Base-by-base conservation (phyloP, 2,888 invertebrate species). In the Megamerina dolium region DNA sequence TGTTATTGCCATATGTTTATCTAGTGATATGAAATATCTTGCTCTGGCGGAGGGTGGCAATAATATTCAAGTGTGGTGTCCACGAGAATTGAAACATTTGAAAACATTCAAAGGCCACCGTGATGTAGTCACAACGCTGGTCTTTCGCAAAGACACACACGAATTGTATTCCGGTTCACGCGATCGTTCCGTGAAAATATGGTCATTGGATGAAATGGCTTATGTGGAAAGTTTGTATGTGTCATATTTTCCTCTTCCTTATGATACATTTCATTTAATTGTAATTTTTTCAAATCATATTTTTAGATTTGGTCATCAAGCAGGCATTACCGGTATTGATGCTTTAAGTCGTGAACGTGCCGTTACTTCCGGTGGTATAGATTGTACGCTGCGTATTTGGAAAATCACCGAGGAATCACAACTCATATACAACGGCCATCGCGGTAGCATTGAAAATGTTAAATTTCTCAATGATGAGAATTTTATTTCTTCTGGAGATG, bases 371-470 rank as follows among this genome's bases (percentile, higher is more conserved):
- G 96, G 97, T 13, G 93, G 95, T 4, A 77, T 85, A 48, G 97
- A 99, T 64, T 79, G 82, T 30, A 80, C 88, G 2, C 73, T 95
- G 14, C 77, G 96, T 55, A 80, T 99, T 56, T 99, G 97, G 96
- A 97, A 99, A 71, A 87, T 99, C 44, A 82, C 86, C 2, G 96
- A 97, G 73, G 97, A 97, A 67, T 94, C 95, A 14, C 97, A 99
- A 65, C 75, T 99, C 14, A 87, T 97, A 55, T 96, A 87, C 64
- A 89, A 92, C 66, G 91, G 88, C 0, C 86, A 87, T 43, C 71
- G 74, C 12, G 82, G 83, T 31, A 89, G 89, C 46, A 82, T 97
- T 49, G 97, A 97, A 70, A 81, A 80, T 61, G 89, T 97, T 0
- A 85, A 85, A 61, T 76, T 95, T 35, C 80, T 99, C 43, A 93